Percentiles rank a stretch among this genome's conserved stretches.
Evolutionary conservation across 53 echinoderm and acorn worm genomes (phyloP).

Genomic region (Echinometra lucunter): DNA sequence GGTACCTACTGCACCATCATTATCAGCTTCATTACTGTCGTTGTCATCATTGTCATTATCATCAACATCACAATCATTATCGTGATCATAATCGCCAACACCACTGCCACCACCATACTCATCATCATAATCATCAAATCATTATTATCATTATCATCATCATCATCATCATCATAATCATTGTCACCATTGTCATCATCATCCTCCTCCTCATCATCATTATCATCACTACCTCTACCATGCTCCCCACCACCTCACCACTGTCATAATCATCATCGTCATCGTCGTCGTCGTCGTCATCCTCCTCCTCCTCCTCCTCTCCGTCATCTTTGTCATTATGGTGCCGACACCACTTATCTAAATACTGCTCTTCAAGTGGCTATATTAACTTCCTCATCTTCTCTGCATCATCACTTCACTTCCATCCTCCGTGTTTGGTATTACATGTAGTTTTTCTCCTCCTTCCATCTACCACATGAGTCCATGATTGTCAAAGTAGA

Average conservation of each 20-base stretch:
- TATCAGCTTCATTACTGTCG: not conserved
- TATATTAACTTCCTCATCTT: constrained; percentile 8
- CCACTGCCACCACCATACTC: not conserved
- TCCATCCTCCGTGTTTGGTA: not conserved
- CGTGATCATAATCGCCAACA: not conserved
- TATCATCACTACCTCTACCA: not conserved
- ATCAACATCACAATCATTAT: not conserved
- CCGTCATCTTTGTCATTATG: no score
- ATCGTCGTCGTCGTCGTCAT: no score
- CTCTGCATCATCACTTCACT: not conserved
- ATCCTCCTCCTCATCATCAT: not conserved
- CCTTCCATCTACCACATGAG: not conserved
- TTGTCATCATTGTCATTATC: not conserved
- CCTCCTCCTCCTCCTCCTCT: no score
- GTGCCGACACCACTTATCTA: not conserved
- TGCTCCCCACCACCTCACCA: not conserved
- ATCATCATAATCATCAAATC: not conserved
- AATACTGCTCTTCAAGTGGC: not conserved
- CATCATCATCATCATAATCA: constrained; percentile 51
- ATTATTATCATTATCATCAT: constrained; percentile 28
- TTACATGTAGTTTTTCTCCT: not conserved
- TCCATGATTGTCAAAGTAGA: not conserved
- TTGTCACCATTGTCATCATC: not conserved
- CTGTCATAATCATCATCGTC: no score
- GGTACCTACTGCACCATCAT: not conserved